Evolutionary conservation across 2,888 invertebrate species (phyloP).

Genomic region (Limulus polyphemus): DNA sequence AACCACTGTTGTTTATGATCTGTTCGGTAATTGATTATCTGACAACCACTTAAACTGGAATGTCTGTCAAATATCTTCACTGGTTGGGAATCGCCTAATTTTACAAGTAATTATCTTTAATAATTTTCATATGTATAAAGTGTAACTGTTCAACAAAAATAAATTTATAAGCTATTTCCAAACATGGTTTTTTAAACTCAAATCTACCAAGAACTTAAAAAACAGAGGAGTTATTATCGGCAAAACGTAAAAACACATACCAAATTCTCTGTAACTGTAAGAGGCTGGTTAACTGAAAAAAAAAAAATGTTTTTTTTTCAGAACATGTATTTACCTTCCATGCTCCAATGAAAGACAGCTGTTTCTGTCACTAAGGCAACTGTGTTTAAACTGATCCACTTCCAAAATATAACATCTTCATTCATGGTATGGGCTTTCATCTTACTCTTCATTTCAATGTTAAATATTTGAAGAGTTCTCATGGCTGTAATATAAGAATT

Average conservation of each 20-base stretch:
- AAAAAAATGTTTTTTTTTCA: too few relatives aligned
- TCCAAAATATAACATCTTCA: constrained; percentile 96
- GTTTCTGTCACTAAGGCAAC: constrained; percentile 90
- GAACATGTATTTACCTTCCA: constrained; percentile 56
- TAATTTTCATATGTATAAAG: too few relatives aligned
- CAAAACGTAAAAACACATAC: too few relatives aligned
- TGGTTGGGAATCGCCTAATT: constrained; percentile 61
- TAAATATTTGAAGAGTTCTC: constrained; percentile 96
- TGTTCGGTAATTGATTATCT: constrained; percentile 97
- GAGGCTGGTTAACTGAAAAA: too few relatives aligned
- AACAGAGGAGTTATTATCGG: too few relatives aligned
- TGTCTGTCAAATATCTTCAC: constrained; percentile 95
- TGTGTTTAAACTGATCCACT: constrained; percentile 95
- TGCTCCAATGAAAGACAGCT: constrained; percentile 94
- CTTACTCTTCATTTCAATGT: constrained; percentile 98
- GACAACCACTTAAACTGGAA: constrained; percentile 86
- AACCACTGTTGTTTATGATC: constrained; percentile 96
- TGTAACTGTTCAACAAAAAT: too few relatives aligned
- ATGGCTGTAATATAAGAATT: constrained; percentile 49
- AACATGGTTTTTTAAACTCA: too few relatives aligned
- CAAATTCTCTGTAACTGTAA: too few relatives aligned
- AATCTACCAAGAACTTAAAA: too few relatives aligned
- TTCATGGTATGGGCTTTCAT: constrained; percentile 97
- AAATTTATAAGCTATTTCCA: too few relatives aligned
- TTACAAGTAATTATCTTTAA: too few relatives aligned